These are phyloP conservation scores for Trogon surrucura DNA, from an alignment of 2,113 vertebrate genomes.

Conservation along the genomic window DNA sequence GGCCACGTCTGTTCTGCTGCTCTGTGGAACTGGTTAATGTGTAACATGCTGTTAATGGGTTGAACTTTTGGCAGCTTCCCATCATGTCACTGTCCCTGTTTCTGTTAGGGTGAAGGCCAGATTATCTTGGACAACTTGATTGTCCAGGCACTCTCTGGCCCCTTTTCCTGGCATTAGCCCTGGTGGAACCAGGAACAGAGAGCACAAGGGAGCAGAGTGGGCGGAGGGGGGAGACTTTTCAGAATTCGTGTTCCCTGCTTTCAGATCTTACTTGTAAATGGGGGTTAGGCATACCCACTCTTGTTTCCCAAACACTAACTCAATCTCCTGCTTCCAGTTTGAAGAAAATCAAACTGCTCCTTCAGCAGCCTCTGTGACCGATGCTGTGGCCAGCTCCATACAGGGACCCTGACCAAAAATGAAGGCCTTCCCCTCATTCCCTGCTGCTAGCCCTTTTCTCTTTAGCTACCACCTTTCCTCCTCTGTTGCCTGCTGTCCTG, in stretches of 20 bases:
- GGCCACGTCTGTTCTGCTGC: not conserved
- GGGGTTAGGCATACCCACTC: not conserved
- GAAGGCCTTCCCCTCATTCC: not conserved
- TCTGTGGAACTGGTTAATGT: conserved; percentile 47
- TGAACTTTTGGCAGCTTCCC: conserved; percentile 45
- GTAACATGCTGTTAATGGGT: conserved; percentile 33
- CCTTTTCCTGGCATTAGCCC: not conserved
- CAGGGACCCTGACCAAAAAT: not conserved
- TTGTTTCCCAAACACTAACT: not conserved
- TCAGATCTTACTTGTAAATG: not conserved
- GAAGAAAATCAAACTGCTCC: not conserved
- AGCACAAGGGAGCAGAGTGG: not conserved
- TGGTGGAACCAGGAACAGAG: not conserved
- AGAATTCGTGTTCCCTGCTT: not conserved
- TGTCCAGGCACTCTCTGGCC: not conserved
- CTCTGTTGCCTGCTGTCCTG: not conserved
- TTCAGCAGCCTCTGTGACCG: not conserved
- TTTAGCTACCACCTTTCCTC: not conserved
- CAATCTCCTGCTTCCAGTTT: not conserved
- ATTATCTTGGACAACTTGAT: not conserved
- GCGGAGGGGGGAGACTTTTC: not conserved
- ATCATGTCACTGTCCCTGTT: conserved; percentile 40
- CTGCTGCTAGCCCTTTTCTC: not conserved
- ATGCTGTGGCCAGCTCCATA: not conserved
- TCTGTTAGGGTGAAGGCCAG: conserved; percentile 37